Evolutionary conservation across 2,888 invertebrate species (phyloP), one percentile per base, ranked within the genome.

Genomic region (Tetanocera ferruginea): DNA sequence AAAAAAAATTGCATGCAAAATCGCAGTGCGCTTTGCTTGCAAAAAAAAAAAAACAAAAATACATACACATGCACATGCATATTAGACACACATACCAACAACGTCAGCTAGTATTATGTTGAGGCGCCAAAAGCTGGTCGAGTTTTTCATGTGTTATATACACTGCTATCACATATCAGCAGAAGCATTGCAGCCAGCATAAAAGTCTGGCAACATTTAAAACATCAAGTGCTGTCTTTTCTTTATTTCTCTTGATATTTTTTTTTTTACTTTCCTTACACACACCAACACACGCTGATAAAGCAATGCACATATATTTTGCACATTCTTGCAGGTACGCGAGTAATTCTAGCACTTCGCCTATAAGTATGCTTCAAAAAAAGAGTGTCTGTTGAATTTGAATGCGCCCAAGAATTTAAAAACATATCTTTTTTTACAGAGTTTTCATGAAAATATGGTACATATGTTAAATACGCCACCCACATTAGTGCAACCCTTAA

Each of bases 311-410:
- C 43, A 43, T 43, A n/a, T 1, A 6, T 14, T 14, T 14, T 3
- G 28, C 25, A 19, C 55, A 55, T 55, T 55, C 55, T 55, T 55
- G 55, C 23, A 23, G 60, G 43, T 28, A 60, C 25, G 25, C 23
- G 60, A n/a, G 28, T 60, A 60, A 25, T 60, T 23, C 28, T 60
- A n/a, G 14, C 25, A 60, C 14, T 28, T 8, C 60, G 28, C 25
- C 60, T 60, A 25, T 28, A 60, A 60, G 60, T 28, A 60, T 60
- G 60, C 25, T 60, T 60, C 28, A 60, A 25, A 55, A 60, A 60
- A 14, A 17, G 60, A 19, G 60, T 60, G 23, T 60, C 28, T 60
- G 60, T 43, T 43, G 43, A 25, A 60, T 60, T 60, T 25, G 60
- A 14, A 19, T 60, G 60, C 60, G 9, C 28, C 28, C 3, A 25